Conservation (phyloP, 2,888 invertebrate species). For the Pristionchus maxplancki region DNA sequence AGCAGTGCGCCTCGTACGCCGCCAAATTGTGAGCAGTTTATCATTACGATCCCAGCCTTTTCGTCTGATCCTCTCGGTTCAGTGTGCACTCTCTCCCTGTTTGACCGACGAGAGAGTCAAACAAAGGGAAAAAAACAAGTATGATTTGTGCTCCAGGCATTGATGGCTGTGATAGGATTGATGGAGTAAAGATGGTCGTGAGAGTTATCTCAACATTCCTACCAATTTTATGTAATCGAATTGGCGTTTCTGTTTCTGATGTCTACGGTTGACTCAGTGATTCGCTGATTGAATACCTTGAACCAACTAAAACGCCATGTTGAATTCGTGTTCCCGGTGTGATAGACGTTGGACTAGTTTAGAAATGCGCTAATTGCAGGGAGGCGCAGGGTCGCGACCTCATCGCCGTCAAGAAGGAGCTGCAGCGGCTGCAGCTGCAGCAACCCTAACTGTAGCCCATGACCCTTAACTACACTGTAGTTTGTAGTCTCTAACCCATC, state of each 20-base stretch:
- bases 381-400: constrained; percentile 52
- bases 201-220: not conserved
- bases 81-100: too few relatives aligned
- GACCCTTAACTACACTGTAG: not conserved
- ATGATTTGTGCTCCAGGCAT: not conserved
- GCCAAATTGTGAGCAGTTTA: constrained; percentile 51
- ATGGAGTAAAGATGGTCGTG: not conserved
- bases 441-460: not conserved
- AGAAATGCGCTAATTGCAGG: too few relatives aligned
- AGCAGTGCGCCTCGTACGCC: constrained; percentile 32
- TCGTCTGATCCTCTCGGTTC: too few relatives aligned
- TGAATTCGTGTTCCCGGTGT: not conserved
- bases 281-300: too few relatives aligned
- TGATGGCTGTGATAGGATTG: too few relatives aligned
- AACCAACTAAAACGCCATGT: too few relatives aligned
- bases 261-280: too few relatives aligned
- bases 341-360: not conserved
- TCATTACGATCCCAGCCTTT: too few relatives aligned
- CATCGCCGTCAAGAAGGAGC: constrained; percentile 50
- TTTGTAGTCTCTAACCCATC: not conserved
- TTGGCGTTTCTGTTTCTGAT: not conserved
- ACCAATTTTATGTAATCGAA: not conserved
- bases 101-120: not conserved
- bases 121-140: not conserved
- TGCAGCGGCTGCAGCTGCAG: constrained; percentile 44